Evolutionary conservation across 2,888 invertebrate species (phyloP).

Genomic region (Pogonocherus hispidulus): DNA sequence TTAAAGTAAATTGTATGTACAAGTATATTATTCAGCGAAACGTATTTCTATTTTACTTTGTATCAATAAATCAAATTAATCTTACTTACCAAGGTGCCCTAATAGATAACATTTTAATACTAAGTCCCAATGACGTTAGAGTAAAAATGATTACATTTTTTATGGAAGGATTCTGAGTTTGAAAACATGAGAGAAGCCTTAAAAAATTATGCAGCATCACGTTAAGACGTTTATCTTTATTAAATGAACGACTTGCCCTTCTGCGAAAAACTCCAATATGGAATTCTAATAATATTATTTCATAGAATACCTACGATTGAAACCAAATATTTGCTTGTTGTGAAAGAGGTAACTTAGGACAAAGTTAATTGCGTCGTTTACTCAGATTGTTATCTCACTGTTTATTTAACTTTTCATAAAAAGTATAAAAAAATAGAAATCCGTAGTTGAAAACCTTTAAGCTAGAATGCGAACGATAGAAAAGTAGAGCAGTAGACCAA

Average conservation of each 20-base stretch:
- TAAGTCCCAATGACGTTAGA: not conserved
- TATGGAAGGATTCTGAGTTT: not conserved
- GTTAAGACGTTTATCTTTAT: slow-evolving; percentile 20
- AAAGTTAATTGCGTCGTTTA: not conserved
- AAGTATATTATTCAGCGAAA: not conserved
- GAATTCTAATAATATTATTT: slow-evolving; percentile 2
- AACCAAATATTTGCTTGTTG: slow-evolving; percentile 11
- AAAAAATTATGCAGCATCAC: slow-evolving; percentile 22
- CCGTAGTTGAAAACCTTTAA: no score
- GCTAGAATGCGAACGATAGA: no score
- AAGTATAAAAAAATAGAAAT: no score
- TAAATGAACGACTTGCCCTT: slow-evolving; percentile 4
- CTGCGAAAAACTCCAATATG: not conserved
- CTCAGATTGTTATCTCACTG: no score
- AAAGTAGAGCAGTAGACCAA: no score
- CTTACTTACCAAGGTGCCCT: not conserved
- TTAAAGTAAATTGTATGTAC: slow-evolving; percentile 14
- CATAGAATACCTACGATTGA: not conserved
- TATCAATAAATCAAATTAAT: not conserved
- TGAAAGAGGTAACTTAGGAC: not conserved
- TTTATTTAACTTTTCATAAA: no score
- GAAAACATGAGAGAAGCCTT: not conserved
- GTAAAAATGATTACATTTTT: not conserved
- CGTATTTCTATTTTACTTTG: not conserved
- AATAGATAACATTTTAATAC: not conserved